Conservation (phyloP, 2,797 vertebrate species). For the Sternotherus odoratus region DNA sequence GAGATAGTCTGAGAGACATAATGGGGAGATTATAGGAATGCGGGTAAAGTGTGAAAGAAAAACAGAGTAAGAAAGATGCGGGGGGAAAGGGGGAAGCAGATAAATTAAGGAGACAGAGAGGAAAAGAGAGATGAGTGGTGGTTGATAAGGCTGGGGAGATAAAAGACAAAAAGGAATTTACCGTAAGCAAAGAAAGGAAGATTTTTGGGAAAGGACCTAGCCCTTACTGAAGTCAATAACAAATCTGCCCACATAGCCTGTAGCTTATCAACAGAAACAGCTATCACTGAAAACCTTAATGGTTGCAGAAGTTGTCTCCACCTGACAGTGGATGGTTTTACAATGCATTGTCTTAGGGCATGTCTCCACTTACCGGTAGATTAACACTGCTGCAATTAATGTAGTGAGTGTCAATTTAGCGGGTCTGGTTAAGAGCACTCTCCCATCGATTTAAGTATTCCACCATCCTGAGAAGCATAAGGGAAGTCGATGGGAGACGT, state of each 20-base stretch:
- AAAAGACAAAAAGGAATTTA: background rate
- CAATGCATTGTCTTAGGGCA: background rate
- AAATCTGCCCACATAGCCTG: background rate
- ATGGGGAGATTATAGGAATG: background rate
- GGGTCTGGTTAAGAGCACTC: too few species aligned
- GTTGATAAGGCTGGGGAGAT: background rate
- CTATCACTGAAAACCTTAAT: background rate
- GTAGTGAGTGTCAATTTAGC: too few species aligned
- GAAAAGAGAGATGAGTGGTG: background rate
- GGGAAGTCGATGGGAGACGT: too few species aligned
- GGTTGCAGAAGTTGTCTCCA: background rate
- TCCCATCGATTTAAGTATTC: too few species aligned
- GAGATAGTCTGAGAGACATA: background rate
- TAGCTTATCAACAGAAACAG: background rate
- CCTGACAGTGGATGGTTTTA: background rate
- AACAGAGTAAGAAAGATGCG: background rate
- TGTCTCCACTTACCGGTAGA: too few species aligned
- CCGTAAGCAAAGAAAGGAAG: background rate
- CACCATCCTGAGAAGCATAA: too few species aligned
- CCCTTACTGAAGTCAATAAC: background rate
- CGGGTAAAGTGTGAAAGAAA: background rate
- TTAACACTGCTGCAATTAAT: too few species aligned
- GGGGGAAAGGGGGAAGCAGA: background rate
- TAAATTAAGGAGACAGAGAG: background rate
- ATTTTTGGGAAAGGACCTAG: background rate